These are phyloP conservation scores for Dryadula phaetusa DNA, from an alignment of 2,888 invertebrate genomes.

Conservation along the genomic window DNA sequence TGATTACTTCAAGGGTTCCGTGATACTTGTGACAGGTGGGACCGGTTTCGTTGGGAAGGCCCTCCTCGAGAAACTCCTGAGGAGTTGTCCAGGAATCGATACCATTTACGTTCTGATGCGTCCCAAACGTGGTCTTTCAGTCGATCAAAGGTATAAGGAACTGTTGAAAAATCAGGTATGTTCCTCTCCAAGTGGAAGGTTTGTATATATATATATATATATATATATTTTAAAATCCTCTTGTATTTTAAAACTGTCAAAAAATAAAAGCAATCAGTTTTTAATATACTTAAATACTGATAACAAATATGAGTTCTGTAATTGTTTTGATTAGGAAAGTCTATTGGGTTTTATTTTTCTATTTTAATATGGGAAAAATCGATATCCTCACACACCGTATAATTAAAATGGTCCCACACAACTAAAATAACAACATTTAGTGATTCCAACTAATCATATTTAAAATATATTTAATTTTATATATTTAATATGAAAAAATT, in stretches of 20 bases:
- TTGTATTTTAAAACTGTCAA: no score
- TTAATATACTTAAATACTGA: neutral
- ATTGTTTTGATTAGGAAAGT: neutral
- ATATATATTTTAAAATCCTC: neutral
- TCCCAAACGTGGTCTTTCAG: slow-evolving; percentile 87
- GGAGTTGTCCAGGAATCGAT: slow-evolving; percentile 91
- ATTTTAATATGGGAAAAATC: neutral
- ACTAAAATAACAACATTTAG: neutral
- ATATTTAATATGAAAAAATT: no score
- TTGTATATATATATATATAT: no score
- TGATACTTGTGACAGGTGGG: slow-evolving; percentile 85
- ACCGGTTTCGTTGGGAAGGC: slow-evolving; percentile 97
- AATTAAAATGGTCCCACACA: neutral
- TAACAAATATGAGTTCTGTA: neutral
- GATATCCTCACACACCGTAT: neutral
- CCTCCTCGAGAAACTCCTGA: slow-evolving; percentile 94
- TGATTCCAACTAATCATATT: no score
- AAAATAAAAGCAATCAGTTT: no score
- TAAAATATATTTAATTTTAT: no score
- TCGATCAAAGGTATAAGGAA: slow-evolving; percentile 89
- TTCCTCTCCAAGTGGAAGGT: slow-evolving; percentile 32
- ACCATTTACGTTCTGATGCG: slow-evolving; percentile 93
- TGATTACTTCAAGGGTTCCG: slow-evolving; percentile 81
- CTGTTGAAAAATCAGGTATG: slow-evolving; percentile 88
- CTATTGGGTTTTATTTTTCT: no score